Percentiles rank a stretch among this genome's conserved stretches.
These are phyloP conservation scores for Drosophila erecta DNA, from an alignment of 1,140 invertebrate species.

Conservation along the genomic window DNA sequence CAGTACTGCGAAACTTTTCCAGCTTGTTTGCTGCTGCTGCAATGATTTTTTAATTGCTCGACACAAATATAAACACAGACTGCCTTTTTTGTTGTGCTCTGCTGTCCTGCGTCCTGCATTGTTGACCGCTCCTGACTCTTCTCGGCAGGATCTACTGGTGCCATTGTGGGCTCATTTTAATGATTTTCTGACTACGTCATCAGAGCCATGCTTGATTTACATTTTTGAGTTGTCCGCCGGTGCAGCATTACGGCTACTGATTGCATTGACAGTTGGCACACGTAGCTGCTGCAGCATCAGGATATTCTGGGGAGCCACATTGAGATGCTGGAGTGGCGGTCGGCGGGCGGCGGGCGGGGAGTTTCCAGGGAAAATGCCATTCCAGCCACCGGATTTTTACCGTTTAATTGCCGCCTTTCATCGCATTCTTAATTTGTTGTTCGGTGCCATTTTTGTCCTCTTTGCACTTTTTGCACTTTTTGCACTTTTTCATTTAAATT, in stretches of 20 bases:
- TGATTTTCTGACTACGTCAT: slow-evolving; percentile 56
- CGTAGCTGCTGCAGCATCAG: slow-evolving; percentile 47
- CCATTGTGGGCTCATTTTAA: slow-evolving; percentile 55
- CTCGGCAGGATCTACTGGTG: slow-evolving; percentile 20
- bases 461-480: too few relatives aligned
- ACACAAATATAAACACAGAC: slow-evolving; percentile 56
- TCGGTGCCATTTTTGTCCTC: neutral
- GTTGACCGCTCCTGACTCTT: slow-evolving; percentile 31
- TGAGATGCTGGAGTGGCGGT: neutral
- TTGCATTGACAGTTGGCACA: slow-evolving; percentile 55
- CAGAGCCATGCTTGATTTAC: slow-evolving; percentile 57
- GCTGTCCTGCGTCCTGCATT: slow-evolving; percentile 1
- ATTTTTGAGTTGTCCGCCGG: slow-evolving; percentile 51
- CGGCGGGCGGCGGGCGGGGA: too few relatives aligned
- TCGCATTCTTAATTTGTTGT: slow-evolving; percentile 56
- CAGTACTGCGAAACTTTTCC: slow-evolving; percentile 3
- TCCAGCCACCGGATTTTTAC: slow-evolving; percentile 45
- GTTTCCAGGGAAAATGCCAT: slow-evolving; percentile 12
- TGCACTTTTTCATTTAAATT: slow-evolving; percentile 38
- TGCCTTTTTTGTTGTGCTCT: slow-evolving; percentile 29
- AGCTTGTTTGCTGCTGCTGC: slow-evolving; percentile 42
- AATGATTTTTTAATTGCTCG: slow-evolving; percentile 64
- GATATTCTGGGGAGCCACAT: slow-evolving; percentile 14
- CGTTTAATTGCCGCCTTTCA: slow-evolving; percentile 56
- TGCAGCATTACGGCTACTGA: slow-evolving; percentile 45